phyloP scores from a whole-genome alignment of 1,140 invertebrate genomes.

The Adoxophyes honmai region DNA sequence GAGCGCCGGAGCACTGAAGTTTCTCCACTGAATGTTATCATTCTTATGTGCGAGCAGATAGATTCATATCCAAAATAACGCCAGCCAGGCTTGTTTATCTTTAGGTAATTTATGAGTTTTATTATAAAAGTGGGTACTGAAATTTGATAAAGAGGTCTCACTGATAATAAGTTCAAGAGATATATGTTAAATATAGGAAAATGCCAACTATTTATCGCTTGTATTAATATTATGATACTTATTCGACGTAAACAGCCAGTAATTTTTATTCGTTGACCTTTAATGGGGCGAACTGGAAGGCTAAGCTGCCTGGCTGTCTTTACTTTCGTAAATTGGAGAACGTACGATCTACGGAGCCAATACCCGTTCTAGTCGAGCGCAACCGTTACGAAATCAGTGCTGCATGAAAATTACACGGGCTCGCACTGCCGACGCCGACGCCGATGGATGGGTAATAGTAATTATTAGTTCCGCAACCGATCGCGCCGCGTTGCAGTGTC shows the following conservation, averaged over 20 bases:
- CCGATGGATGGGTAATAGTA: conserved; percentile 32
- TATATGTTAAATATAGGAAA: conserved; percentile 67
- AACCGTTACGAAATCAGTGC: conserved; percentile 74
- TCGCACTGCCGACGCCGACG: conserved; percentile 29
- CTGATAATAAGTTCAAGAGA: conserved; percentile 65
- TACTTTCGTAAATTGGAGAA: conserved; percentile 35
- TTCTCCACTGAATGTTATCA: conserved; percentile 55
- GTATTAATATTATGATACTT: not conserved
- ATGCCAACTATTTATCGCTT: conserved; percentile 34
- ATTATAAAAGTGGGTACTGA: conserved; percentile 26
- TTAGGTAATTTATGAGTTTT: conserved; percentile 39
- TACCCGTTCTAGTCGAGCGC: conserved; percentile 72
- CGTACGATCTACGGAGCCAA: conserved; percentile 54
- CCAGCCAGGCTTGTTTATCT: conserved; percentile 48
- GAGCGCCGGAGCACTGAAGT: conserved; percentile 41
- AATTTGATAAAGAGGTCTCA: conserved; percentile 68
- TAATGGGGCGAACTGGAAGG: not conserved
- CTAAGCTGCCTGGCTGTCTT: conserved; percentile 9
- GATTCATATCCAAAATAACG: conserved; percentile 49
- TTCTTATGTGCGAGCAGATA: conserved; percentile 38
- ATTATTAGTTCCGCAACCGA: conserved; percentile 17
- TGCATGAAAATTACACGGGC: conserved; percentile 66
- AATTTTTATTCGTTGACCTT: conserved; percentile 3
- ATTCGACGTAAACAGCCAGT: not conserved
- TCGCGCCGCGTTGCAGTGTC: not conserved